These are phyloP conservation scores for Chloroceryle amazona DNA, from an alignment of 2,797 vertebrate genomes.

Conservation along the genomic window DNA sequence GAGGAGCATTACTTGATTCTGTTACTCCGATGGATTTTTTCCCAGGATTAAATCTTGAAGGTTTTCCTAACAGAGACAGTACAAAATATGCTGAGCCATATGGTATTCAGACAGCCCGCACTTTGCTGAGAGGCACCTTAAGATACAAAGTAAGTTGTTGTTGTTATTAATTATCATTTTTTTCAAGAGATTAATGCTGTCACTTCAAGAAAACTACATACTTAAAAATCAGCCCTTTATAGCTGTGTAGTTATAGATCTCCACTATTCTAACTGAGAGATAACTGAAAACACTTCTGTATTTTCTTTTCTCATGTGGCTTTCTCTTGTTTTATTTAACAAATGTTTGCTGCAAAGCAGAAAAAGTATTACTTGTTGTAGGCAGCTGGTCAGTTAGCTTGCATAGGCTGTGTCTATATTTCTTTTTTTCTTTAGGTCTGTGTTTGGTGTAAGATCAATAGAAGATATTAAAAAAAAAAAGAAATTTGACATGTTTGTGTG, in stretches of 20 bases:
- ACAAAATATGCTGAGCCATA: slow-evolving; percentile 90
- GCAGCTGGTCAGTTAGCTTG: not conserved
- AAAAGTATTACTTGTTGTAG: not conserved
- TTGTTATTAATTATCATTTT: not conserved
- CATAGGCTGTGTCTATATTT: not conserved
- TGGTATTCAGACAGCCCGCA: slow-evolving; percentile 90
- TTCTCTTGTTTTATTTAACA: not conserved
- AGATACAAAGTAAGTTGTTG: slow-evolving; percentile 88
- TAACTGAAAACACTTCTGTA: not conserved
- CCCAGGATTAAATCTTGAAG: slow-evolving; percentile 94
- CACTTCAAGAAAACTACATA: not conserved
- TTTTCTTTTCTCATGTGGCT: not conserved
- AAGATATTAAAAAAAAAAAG: not conserved
- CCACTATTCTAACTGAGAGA: not conserved
- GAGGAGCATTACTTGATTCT: slow-evolving; percentile 88
- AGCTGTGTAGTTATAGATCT: not conserved
- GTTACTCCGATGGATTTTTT: slow-evolving; percentile 89
- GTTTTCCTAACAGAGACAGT: slow-evolving; percentile 96
- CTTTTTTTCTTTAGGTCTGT: not conserved
- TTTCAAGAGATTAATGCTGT: not conserved
- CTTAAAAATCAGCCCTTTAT: not conserved
- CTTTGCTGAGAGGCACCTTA: slow-evolving; percentile 92
- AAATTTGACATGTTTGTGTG: not conserved
- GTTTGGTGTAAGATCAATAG: not conserved
- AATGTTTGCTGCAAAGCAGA: not conserved